These are phyloP conservation scores for Acanthaster planci DNA, from an alignment of 35 echinoderm and acorn worm genomes.

Conservation along the genomic window DNA sequence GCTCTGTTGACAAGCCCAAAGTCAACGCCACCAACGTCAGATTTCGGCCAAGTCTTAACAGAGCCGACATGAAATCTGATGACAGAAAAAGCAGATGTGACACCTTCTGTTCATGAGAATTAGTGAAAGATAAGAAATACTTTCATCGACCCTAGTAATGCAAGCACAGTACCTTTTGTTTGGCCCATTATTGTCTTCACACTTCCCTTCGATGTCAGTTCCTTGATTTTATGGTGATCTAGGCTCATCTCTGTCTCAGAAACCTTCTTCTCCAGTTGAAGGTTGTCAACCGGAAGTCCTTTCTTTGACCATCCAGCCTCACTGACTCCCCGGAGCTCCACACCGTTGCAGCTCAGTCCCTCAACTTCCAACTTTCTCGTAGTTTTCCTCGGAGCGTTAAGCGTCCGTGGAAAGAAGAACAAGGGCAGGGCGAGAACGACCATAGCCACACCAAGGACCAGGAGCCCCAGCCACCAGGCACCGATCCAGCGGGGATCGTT, in stretches of 20 bases:
- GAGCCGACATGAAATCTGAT: neutral
- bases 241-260: too few relatives aligned
- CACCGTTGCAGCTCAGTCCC: neutral
- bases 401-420: conserved; percentile 42
- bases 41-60: conserved; percentile 29
- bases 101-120: too few relatives aligned
- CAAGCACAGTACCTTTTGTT: too few relatives aligned
- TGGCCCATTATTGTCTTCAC: too few relatives aligned
- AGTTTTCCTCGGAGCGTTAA: conserved; percentile 14
- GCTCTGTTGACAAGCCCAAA: neutral
- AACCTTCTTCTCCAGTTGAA: too few relatives aligned
- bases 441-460: conserved; percentile 41
- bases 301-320: neutral
- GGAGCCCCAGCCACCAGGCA: conserved; percentile 74
- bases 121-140: too few relatives aligned
- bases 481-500: conserved; percentile 78
- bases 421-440: conserved; percentile 44
- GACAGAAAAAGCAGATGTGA: too few relatives aligned
- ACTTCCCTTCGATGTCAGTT: too few relatives aligned
- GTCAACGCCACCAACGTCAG: conserved; percentile 22
- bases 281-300: neutral
- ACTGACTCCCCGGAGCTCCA: neutral
- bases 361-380: neutral
- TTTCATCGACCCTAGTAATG: neutral
- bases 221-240: too few relatives aligned